Conservation (phyloP, 2,888 invertebrate species). For the Orthosia incerta region DNA sequence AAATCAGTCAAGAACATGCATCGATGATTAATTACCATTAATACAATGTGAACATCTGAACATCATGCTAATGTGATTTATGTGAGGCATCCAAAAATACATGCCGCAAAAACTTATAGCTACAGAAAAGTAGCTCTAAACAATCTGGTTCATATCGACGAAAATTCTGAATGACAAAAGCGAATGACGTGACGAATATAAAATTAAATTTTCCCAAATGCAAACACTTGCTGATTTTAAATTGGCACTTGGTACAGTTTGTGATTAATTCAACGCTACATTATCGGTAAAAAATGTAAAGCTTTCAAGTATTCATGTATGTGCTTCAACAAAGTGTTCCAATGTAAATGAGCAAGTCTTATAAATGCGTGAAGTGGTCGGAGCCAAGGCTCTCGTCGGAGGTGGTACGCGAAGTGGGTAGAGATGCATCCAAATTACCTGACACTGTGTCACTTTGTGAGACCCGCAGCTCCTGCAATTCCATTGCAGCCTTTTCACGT, state of each 20-base stretch:
- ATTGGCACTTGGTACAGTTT: slow-evolving; percentile 38
- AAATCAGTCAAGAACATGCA: slow-evolving; percentile 62
- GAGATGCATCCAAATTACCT: slow-evolving; percentile 90
- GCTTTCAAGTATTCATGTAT: slow-evolving; percentile 24
- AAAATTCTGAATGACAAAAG: slow-evolving; percentile 45
- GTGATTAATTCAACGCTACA: slow-evolving; percentile 10
- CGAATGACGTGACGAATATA: slow-evolving; percentile 46
- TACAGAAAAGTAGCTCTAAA: slow-evolving; percentile 38
- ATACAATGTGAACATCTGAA: slow-evolving; percentile 57
- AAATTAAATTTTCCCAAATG: slow-evolving; percentile 28
- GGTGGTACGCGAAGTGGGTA: slow-evolving; percentile 89
- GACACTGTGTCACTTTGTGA: slow-evolving; percentile 91
- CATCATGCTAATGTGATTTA: slow-evolving; percentile 62
- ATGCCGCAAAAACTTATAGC: slow-evolving; percentile 40
- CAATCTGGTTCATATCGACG: slow-evolving; percentile 20
- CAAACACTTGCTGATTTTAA: slow-evolving; percentile 39
- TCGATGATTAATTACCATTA: slow-evolving; percentile 43
- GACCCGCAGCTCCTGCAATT: slow-evolving; percentile 88
- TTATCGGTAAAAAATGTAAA: slow-evolving; percentile 21
- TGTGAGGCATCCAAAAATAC: slow-evolving; percentile 35
- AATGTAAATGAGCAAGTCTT: slow-evolving; percentile 64
- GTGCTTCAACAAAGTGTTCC: slow-evolving; percentile 45
- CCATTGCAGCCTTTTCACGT: slow-evolving; percentile 91
- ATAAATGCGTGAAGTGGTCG: slow-evolving; percentile 86
- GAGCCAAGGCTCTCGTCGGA: slow-evolving; percentile 85